A percentile compares a stretch with the other conserved stretches of the same genome.
Conservation (phyloP, 2,888 invertebrate species). For the Coenonympha glycerion region DNA sequence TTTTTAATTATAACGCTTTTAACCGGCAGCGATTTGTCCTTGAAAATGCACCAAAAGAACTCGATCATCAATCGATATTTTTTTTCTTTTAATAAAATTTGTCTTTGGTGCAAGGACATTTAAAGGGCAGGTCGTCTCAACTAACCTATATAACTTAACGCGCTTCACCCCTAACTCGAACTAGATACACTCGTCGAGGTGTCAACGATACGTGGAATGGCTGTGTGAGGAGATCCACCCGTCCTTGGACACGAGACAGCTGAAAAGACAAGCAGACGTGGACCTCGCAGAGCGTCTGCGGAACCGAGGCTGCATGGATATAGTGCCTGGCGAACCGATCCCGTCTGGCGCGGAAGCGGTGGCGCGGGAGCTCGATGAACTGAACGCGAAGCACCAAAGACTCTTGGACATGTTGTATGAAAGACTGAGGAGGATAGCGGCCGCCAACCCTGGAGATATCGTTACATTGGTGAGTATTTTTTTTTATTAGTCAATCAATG, state of each 20-base stretch:
- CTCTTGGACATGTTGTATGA: conserved; percentile 82
- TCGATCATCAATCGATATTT: too few species aligned
- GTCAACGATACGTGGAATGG: conserved; percentile 88
- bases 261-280: conserved; percentile 60
- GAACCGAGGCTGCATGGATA: conserved; percentile 40
- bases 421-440: conserved; percentile 80
- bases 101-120: background rate
- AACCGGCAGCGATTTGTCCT: conserved; percentile 21
- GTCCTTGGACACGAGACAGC: conserved; percentile 79
- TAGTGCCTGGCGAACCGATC: conserved; percentile 44
- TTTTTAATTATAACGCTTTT: conserved; percentile 22
- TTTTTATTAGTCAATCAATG: background rate
- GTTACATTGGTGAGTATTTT: conserved; percentile 82
- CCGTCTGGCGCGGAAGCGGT: conserved; percentile 82
- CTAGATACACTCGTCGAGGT: conserved; percentile 90
- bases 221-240: conserved; percentile 89
- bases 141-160: conserved; percentile 71
- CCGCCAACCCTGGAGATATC: conserved; percentile 82
- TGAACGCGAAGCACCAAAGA: conserved; percentile 86
- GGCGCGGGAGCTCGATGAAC: conserved; percentile 84
- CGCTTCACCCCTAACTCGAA: conserved; percentile 71
- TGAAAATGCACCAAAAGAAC: conserved; percentile 6
- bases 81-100: too few species aligned
- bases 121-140: conserved; percentile 35
- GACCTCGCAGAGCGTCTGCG: conserved; percentile 57